Conservation (phyloP, 2,888 invertebrate genomes). For the Halictus quadricinctus region DNA sequence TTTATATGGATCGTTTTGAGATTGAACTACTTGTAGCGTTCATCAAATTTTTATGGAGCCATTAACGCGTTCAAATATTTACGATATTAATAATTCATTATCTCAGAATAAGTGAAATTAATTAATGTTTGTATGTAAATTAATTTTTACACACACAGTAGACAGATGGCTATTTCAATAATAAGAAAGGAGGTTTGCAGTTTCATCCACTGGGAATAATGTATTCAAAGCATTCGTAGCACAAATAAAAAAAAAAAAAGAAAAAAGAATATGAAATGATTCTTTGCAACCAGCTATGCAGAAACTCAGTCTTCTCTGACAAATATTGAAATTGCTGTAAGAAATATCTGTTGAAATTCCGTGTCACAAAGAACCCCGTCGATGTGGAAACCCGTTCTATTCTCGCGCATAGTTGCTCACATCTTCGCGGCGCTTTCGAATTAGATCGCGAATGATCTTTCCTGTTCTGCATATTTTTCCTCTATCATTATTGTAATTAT, state of each 20-base stretch:
- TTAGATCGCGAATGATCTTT: neutral
- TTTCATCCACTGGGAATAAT: no score
- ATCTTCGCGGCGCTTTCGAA: neutral
- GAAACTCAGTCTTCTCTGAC: neutral
- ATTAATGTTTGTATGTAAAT: no score
- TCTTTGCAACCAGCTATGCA: neutral
- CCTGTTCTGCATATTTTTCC: neutral
- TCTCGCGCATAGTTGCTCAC: slow-evolving; percentile 3
- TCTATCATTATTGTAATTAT: neutral
- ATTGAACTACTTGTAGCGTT: neutral
- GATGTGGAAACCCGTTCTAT: neutral
- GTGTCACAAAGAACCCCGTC: neutral
- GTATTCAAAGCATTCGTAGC: no score
- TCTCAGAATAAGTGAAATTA: no score
- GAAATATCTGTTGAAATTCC: neutral
- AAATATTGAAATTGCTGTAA: neutral
- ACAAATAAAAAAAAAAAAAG: neutral
- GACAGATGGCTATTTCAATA: no score
- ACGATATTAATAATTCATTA: no score
- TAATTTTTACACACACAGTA: no score
- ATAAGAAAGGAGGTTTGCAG: no score
- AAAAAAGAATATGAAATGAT: neutral
- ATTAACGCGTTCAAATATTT: no score
- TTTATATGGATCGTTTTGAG: neutral
- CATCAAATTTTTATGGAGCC: neutral